Base-by-base conservation (phyloP, 2,113 vertebrate species). In the Lanius collurio region DNA sequence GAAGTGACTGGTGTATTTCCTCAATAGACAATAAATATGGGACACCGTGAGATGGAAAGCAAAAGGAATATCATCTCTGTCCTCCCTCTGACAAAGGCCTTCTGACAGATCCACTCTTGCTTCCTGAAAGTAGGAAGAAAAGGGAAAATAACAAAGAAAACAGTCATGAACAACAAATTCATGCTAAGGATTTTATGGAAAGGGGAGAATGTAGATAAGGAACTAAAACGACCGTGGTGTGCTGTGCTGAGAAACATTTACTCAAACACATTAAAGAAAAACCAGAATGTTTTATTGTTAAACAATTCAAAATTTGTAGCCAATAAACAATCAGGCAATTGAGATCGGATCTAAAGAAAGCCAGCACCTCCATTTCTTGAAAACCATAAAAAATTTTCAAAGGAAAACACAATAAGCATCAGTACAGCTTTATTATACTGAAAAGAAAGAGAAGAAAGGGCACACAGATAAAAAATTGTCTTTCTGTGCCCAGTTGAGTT, bases 201-300 rank as follows among this genome's bases (percentile, higher is more conserved):
- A 53, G 77, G 16, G 39, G 24, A 89, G 16, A 76, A 35, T 15
- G 8, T 57, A 56, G 55, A 68, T 44, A 60, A 44, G 18, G 10
- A 16, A 44, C 10, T 12, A 35, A 77, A 62, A 81, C 41, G 13
- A 37, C 13, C 12, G 10, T 8, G 4, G 11, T 0, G 0, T 52
- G 33, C 13, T 89, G 44, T 37, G 6, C 22, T 60, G 28, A 39
- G 27, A 75, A 75, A 59, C 8, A 5, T 68, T 55, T 78, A 76
- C 52, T 56, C 24, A 64, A 60, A 35, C 7, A 30, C 6, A 26
- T 76, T 42, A 70, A 82, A 74, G 47, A 42, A 83, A 67, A 80
- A 70, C 0, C 7, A 80, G 8, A 69, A n/a, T 52, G 18, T 26
- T 85, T 69, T 69, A 63, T 86, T 57, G 30, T 74, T 57, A 53